Evolutionary conservation across 2,797 vertebrate genomes (phyloP).

Genomic region (Sebastes jordani): DNA sequence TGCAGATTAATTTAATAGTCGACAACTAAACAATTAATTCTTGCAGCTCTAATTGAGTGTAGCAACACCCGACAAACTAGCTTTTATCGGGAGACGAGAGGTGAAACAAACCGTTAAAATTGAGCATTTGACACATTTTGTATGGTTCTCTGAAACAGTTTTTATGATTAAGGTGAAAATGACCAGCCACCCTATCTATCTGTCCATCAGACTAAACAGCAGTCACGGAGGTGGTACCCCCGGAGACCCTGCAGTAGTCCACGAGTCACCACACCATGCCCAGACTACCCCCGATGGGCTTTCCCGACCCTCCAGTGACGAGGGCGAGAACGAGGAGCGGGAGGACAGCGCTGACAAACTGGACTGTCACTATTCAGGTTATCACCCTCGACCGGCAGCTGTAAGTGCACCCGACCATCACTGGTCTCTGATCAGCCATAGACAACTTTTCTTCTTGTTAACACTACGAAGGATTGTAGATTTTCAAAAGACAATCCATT

Average conservation of each 20-base stretch:
- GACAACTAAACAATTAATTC: too few species aligned
- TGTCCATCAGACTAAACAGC: constrained; percentile 86
- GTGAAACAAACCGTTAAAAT: background rate
- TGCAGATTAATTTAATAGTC: too few species aligned
- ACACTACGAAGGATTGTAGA: background rate
- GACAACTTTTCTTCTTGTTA: background rate
- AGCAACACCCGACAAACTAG: background rate
- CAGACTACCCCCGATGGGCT: constrained; percentile 86
- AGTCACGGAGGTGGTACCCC: constrained; percentile 87
- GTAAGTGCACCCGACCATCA: constrained; percentile 81
- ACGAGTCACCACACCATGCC: constrained; percentile 88
- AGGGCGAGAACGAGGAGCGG: constrained; percentile 97
- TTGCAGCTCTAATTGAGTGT: background rate
- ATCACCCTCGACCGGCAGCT: constrained; percentile 97
- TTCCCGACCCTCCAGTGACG: constrained; percentile 94
- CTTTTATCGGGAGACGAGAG: background rate
- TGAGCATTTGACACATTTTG: background rate
- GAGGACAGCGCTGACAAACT: constrained; percentile 95
- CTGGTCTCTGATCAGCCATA: background rate
- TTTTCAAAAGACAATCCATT: background rate
- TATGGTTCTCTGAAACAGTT: background rate
- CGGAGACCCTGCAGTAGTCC: constrained; percentile 86
- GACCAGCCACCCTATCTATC: background rate
- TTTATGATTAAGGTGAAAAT: background rate
- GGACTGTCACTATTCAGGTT: constrained; percentile 99